A percentile compares a stretch with the other conserved stretches of the same genome.
Conservation (phyloP, 2,797 vertebrate species). For the Diceros bicornis region DNA sequence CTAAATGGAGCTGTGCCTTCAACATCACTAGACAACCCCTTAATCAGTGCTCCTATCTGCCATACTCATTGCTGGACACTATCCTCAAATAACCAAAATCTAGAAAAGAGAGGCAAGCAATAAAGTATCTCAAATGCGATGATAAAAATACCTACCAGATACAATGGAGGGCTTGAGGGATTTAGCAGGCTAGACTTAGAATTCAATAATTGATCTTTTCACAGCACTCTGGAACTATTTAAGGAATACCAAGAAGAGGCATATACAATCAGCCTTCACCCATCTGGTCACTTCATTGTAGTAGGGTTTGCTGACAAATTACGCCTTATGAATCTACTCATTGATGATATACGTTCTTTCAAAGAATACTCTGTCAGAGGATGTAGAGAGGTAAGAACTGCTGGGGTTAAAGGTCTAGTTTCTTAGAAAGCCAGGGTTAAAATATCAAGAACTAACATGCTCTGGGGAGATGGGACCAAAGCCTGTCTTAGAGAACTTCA, state of each 20-base stretch:
- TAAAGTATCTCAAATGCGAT: neutral
- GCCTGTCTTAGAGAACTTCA: neutral
- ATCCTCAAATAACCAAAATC: neutral
- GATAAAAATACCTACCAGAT: neutral
- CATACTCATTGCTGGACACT: neutral
- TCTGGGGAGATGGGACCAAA: neutral
- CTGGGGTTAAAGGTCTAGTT: neutral
- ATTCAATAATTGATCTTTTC: constrained; percentile 59
- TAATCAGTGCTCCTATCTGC: neutral
- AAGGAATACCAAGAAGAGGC: constrained; percentile 96
- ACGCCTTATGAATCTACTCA: constrained; percentile 94
- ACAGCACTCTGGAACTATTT: constrained; percentile 93
- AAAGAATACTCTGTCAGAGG: constrained; percentile 95
- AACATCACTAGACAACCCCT: neutral
- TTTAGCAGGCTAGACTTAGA: neutral
- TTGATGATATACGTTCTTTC: constrained; percentile 94
- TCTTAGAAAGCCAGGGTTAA: neutral
- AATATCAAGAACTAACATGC: neutral
- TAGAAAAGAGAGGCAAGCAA: constrained; percentile 5
- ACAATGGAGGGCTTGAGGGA: neutral
- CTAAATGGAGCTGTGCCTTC: neutral
- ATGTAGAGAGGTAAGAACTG: constrained; percentile 93
- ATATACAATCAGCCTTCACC: constrained; percentile 94
- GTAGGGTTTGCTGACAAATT: constrained; percentile 97
- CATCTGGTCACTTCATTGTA: constrained; percentile 94